Percentiles rank a stretch among this genome's conserved stretches.
These are phyloP conservation scores for Acanthoscelides obtectus DNA, from an alignment of 2,888 invertebrate species.

Conservation along the genomic window DNA sequence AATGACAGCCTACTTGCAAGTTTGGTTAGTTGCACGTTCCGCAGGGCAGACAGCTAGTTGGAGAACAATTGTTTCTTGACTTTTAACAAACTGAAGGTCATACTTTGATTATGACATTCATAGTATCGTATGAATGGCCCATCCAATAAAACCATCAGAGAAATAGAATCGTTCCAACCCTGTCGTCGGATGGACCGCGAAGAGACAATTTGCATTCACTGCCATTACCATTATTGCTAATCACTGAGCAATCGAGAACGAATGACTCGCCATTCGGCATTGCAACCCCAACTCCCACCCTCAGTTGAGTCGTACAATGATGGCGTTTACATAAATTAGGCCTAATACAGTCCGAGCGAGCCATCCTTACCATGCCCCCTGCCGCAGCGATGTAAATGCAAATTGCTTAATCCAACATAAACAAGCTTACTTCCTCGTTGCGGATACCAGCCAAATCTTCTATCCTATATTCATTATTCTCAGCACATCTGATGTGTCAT, in stretches of 20 bases:
- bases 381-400: neutral
- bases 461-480: neutral
- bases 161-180: neutral
- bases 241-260: neutral
- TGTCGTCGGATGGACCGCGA: neutral
- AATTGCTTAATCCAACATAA: neutral
- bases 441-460: neutral
- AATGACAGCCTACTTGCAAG: too few relatives aligned
- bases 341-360: neutral
- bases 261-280: neutral
- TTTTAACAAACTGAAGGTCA: too few relatives aligned
- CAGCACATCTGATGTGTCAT: too few relatives aligned
- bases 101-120: too few relatives aligned
- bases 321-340: neutral
- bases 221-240: neutral
- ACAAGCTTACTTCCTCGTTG: neutral
- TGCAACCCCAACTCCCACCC: neutral
- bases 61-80: too few relatives aligned
- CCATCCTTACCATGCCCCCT: neutral
- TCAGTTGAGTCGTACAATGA: neutral
- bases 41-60: too few relatives aligned
- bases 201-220: neutral
- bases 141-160: too few relatives aligned
- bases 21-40: too few relatives aligned
- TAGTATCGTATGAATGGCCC: too few relatives aligned